Conservation (phyloP, 2,888 invertebrate species). For the Caenorhabditis zanzibari region DNA sequence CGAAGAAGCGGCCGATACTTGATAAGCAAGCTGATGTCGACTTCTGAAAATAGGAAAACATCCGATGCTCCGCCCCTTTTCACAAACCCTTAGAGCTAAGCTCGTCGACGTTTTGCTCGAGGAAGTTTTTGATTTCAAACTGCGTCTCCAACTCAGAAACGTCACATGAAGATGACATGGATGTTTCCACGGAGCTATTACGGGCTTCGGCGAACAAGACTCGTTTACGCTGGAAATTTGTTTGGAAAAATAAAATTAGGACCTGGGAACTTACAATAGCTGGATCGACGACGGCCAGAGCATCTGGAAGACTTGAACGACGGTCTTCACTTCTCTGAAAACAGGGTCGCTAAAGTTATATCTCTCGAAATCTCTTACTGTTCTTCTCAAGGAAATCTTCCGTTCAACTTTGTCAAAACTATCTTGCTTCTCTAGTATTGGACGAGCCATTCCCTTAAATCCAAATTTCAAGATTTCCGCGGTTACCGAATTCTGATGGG, state of each 20-base stretch:
- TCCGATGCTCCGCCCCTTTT: neutral
- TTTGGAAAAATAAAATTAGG: neutral
- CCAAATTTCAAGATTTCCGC: conserved; percentile 60
- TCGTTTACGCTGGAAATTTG: conserved; percentile 59
- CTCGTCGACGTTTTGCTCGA: conserved; percentile 59
- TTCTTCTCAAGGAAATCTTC: conserved; percentile 51
- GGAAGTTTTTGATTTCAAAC: conserved; percentile 56
- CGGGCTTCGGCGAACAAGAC: conserved; percentile 57
- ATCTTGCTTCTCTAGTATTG: conserved; percentile 52
- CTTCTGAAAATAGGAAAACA: conserved; percentile 38
- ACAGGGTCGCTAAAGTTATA: neutral
- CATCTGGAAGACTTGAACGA: conserved; percentile 49
- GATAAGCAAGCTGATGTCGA: conserved; percentile 68
- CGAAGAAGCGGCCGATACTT: conserved; percentile 77
- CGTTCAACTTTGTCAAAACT: conserved; percentile 52
- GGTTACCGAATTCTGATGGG: conserved; percentile 59
- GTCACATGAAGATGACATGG: conserved; percentile 57
- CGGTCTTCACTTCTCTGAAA: conserved; percentile 61
- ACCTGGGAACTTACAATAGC: conserved; percentile 29
- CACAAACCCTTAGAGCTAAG: conserved; percentile 46
- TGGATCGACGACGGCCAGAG: conserved; percentile 42
- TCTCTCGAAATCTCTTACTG: conserved; percentile 4
- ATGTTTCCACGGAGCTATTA: conserved; percentile 57
- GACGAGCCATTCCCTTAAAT: conserved; percentile 56
- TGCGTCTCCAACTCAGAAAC: conserved; percentile 59